Conservation (phyloP, 2,888 invertebrate species). For the Muschampia plurimacula region DNA sequence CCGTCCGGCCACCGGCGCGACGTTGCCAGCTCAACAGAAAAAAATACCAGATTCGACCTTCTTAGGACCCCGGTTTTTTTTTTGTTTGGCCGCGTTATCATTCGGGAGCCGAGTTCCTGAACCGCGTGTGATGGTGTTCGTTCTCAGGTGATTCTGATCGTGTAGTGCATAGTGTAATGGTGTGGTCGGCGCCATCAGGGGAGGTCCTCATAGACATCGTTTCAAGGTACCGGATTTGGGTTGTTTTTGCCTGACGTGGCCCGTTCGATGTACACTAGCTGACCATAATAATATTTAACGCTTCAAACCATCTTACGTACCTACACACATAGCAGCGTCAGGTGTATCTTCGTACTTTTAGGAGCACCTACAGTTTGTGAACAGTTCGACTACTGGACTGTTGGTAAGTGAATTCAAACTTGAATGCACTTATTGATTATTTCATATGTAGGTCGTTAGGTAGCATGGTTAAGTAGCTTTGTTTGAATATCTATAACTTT, state of each 20-base stretch:
- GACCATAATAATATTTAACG: slow-evolving; percentile 18
- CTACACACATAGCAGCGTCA: not conserved
- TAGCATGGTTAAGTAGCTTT: not conserved
- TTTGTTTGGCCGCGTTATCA: slow-evolving; percentile 84
- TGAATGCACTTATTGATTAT: slow-evolving; percentile 31
- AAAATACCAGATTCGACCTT: slow-evolving; percentile 85
- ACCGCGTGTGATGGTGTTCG: slow-evolving; percentile 75
- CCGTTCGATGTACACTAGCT: slow-evolving; percentile 21
- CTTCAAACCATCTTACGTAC: not conserved
- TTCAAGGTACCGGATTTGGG: slow-evolving; percentile 70
- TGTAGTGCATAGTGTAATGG: slow-evolving; percentile 82
- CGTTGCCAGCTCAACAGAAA: slow-evolving; percentile 83
- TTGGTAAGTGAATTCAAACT: slow-evolving; percentile 28
- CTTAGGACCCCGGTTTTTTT: slow-evolving; percentile 83
- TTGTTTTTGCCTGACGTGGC: slow-evolving; percentile 50
- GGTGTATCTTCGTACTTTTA: not conserved
- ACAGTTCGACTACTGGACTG: not conserved
- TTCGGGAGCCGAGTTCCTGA: slow-evolving; percentile 81
- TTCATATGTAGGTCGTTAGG: slow-evolving; percentile 31
- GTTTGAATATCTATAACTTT: not conserved
- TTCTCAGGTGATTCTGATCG: slow-evolving; percentile 71
- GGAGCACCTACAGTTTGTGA: not conserved
- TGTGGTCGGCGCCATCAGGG: slow-evolving; percentile 81
- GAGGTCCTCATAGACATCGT: slow-evolving; percentile 82
- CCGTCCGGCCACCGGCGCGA: slow-evolving; percentile 75